phyloP scores from a whole-genome alignment of 2,113 vertebrate species.

The Eidolon helvum region DNA sequence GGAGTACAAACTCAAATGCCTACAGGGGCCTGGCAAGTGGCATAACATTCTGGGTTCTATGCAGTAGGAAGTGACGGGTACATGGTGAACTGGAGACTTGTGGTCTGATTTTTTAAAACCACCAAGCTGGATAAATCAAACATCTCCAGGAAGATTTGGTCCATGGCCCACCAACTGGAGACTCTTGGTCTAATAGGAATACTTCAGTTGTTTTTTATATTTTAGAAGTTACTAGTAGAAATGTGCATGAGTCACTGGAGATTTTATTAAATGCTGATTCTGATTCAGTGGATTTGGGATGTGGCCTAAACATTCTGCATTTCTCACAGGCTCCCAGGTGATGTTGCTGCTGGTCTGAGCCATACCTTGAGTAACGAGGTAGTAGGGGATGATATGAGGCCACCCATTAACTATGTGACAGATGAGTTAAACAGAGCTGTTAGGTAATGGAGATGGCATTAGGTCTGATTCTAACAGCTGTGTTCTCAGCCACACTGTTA shows the following conservation, averaged over 20 bases:
- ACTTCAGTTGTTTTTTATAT: not conserved
- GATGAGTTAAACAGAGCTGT: not conserved
- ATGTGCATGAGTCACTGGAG: not conserved
- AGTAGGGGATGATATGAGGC: not conserved
- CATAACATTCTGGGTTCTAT: not conserved
- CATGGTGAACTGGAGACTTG: not conserved
- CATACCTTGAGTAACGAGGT: not conserved
- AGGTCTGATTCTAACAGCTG: not conserved
- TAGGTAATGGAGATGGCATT: not conserved
- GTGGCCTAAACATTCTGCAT: not conserved
- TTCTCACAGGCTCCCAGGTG: not conserved
- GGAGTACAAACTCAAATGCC: not conserved
- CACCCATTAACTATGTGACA: not conserved
- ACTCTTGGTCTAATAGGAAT: not conserved
- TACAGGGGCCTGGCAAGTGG: not conserved
- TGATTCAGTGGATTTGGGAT: not conserved
- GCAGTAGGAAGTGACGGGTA: not conserved
- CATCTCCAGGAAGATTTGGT: not conserved
- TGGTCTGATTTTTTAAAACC: not conserved
- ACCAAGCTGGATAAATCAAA: not conserved
- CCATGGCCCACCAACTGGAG: not conserved
- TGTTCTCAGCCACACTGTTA: not conserved
- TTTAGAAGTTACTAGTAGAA: conserved; percentile 22
- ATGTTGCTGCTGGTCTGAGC: not conserved
- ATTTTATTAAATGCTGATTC: conserved; percentile 3